These are phyloP conservation scores for Anastrepha obliqua DNA, from an alignment of 1,140 invertebrate genomes.

Conservation along the genomic window DNA sequence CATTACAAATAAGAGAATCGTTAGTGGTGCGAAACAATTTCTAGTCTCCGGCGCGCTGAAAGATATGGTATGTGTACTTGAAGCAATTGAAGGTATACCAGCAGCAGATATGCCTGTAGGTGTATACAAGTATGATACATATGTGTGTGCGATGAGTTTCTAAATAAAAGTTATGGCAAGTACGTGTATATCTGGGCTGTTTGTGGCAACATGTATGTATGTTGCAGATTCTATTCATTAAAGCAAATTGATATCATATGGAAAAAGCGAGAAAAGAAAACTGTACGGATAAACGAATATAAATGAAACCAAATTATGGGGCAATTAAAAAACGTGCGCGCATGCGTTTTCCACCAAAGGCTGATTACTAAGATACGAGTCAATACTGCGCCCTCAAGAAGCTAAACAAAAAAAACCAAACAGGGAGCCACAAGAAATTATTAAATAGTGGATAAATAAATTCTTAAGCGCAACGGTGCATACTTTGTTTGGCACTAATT, in stretches of 20 bases:
- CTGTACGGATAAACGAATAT: constrained; percentile 47
- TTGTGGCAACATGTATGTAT: background rate
- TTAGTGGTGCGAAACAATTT: background rate
- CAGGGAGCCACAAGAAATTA: background rate
- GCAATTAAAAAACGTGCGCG: constrained; percentile 19
- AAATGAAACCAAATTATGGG: constrained; percentile 38
- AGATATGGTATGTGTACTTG: background rate
- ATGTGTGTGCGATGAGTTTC: too few species aligned
- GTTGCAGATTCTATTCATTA: constrained; percentile 13
- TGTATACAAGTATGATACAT: too few species aligned
- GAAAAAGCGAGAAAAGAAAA: background rate
- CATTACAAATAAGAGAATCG: background rate
- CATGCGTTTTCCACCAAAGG: background rate
- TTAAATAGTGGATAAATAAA: background rate
- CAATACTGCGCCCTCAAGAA: background rate
- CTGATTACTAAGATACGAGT: background rate
- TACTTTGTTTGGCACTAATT: background rate
- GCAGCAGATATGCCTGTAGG: too few species aligned
- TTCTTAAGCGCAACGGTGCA: background rate
- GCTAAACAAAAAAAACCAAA: background rate
- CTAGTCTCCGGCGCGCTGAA: background rate
- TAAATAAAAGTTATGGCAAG: background rate
- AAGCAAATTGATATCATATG: background rate
- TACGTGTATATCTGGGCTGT: background rate
- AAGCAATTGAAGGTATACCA: background rate